Percentiles rank a stretch among this genome's conserved stretches.
Evolutionary conservation across 2,113 vertebrate species (phyloP).

Genomic region (Ia io): DNA sequence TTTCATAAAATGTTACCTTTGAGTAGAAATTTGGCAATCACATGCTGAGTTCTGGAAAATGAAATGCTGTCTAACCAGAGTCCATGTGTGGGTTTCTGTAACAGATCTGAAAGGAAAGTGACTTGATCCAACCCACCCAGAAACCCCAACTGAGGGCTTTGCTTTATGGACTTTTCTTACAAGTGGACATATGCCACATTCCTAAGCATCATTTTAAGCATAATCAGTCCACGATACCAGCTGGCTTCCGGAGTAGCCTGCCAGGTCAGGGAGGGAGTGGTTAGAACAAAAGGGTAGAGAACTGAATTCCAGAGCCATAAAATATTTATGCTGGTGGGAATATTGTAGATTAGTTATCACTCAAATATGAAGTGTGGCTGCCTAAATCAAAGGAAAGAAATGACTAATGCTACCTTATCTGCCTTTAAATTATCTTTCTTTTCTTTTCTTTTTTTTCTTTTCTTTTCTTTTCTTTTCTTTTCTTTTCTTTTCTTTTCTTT

Average conservation of each 20-base stretch:
- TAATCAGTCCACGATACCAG: neutral
- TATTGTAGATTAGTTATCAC: neutral
- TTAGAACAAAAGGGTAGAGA: neutral
- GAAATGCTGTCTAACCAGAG: conserved; percentile 6
- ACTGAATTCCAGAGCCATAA: neutral
- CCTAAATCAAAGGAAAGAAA: neutral
- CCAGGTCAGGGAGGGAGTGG: neutral
- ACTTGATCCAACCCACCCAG: neutral
- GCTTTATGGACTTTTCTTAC: neutral
- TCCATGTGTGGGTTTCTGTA: conserved; percentile 16
- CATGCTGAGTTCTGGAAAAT: conserved; percentile 53
- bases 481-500: neutral
- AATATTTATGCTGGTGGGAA: neutral
- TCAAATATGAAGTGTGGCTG: neutral
- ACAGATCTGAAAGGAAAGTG: conserved; percentile 37
- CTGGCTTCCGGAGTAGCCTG: neutral
- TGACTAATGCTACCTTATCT: neutral
- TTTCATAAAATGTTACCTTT: conserved; percentile 50
- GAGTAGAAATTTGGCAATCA: conserved; percentile 55
- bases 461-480: neutral
- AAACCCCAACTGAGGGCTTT: neutral
- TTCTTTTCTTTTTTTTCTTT: neutral
- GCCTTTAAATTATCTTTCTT: neutral
- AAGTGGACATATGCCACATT: neutral
- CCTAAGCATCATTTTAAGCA: neutral